Base-by-base conservation (phyloP, 2,797 vertebrate genomes). In the Rhinatrema bivittatum region DNA sequence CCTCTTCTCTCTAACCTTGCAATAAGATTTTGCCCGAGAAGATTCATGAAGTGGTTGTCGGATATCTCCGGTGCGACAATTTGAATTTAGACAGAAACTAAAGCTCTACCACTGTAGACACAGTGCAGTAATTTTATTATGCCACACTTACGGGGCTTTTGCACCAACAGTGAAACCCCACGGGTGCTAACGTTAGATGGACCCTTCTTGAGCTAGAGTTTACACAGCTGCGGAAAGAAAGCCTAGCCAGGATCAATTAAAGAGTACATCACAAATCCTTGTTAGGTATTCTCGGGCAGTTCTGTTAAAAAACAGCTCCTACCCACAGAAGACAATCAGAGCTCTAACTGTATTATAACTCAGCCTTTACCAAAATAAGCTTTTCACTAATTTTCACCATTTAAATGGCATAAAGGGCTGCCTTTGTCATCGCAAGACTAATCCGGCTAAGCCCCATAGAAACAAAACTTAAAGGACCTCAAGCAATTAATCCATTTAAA, bases 191-290 rank as follows among this genome's bases (percentile, higher is more conserved):
- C n/a, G n/a, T n/a, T 47, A 71, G 62, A 72, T 56, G n/a, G 29
- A 53, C 53, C 75, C 39, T 27, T 25, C 35, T 47, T 5, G 29
- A 42, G 44, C 25, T 54, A 39, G 48, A 67, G 69, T 70, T 77
- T 79, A 81, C 72, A 78, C 70, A 78, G 75, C 77, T 75, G 79
- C 59, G 52, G 54, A 56, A 50, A 21, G 45, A 49, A 53, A 62
- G 60, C 30, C 67, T 52, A 67, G 26, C 26, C 33, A 64, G 51
- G 55, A 70, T 61, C 50, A 56, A 50, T 59, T 53, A 56, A 59
- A 50, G 62, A 62, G 50, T 35, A 24, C 43, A 60, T 61, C 41
- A 39, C 18, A 47, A 61, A 59, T 48, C 52, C 49, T n/a, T n/a
- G n/a, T 50, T 25, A 59, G 50, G 29, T 51, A 51, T 53, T 67